These are phyloP conservation scores for Leptopilina syphax DNA, from an alignment of 2,888 invertebrate species.

Conservation along the genomic window DNA sequence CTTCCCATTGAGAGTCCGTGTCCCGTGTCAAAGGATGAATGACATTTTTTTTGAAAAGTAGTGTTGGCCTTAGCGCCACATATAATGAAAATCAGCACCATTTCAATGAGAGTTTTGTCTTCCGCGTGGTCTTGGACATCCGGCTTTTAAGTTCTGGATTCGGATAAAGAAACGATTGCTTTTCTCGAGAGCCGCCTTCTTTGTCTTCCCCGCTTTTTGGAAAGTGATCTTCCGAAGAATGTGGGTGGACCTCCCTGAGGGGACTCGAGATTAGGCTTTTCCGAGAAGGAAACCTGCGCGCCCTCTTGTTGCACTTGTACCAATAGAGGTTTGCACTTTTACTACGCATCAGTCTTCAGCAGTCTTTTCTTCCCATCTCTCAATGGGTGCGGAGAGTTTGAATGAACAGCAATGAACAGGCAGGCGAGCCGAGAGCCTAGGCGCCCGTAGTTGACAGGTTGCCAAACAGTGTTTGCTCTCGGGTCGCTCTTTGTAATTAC, in stretches of 20 bases:
- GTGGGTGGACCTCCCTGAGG: slow-evolving; percentile 13
- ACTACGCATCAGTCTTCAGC: neutral
- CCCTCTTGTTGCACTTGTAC: slow-evolving; percentile 8
- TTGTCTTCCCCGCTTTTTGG: slow-evolving; percentile 24
- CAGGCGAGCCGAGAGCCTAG: too few species aligned
- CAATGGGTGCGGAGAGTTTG: slow-evolving; percentile 23
- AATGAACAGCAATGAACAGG: neutral
- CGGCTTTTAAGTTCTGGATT: neutral
- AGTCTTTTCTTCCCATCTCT: neutral
- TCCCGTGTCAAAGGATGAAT: too few species aligned
- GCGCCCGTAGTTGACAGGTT: slow-evolving; percentile 22
- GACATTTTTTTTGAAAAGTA: too few species aligned
- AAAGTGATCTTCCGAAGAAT: slow-evolving; percentile 15
- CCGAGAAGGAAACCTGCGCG: slow-evolving; percentile 1
- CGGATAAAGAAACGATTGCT: neutral
- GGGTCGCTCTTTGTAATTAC: slow-evolving; percentile 31
- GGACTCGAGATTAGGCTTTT: slow-evolving; percentile 21
- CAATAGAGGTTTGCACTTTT: neutral
- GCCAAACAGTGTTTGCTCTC: slow-evolving; percentile 12
- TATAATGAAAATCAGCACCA: neutral
- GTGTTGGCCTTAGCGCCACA: neutral
- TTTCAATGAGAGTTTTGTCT: neutral
- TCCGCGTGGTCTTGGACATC: neutral
- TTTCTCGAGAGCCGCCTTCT: slow-evolving; percentile 27
- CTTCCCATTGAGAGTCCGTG: too few species aligned